Base-by-base conservation (phyloP, 2,113 vertebrate genomes). In the Cebidichthys violaceus region DNA sequence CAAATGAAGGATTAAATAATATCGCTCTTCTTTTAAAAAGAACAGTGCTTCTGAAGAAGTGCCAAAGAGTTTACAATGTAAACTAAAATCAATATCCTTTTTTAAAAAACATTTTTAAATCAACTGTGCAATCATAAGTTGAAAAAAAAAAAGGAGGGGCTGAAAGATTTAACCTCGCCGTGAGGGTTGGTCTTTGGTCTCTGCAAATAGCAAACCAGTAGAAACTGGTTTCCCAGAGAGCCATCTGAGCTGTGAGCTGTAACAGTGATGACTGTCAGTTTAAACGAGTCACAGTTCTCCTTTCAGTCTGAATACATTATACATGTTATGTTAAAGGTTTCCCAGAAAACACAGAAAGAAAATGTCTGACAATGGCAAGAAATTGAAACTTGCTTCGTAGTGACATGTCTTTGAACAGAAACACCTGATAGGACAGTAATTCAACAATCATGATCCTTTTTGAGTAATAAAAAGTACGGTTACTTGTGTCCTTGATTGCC, bases 61-160 rank as follows among this genome's bases (percentile, higher is more conserved):
- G 61, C 67, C 20, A 29, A 54, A 65, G 24, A 72, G 55, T 84
- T 86, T 71, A 82, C 70, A 50, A 43, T 31, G 72, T 85, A 80
- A 71, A 78, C 62, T 69, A 37, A 24, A 70, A 59, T 18, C 9
- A 9, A 29, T 3, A 55, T 37, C 24, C 14, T 29, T 45, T 52
- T 52, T 31, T 2, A 31, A 31, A 31, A 31, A 2, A 33, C 31
- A 33, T 6, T 33, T 33, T 33, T 33, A 6, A 33, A 33, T 33
- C 33, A 33, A 33, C 33, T 33, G 50, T 52, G 50, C 50, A 20
- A 68, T 54, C 61, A 54, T 27, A 15, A 20, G 14, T 15, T 43
- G 31, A 33, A 33, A 33, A 0, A 14, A 15, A 43, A 20, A 74
- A 71, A 64, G 9, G 9, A 68, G 45, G 50, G 65, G 24, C 24